phyloP scores from a whole-genome alignment of 2,888 invertebrate species.

The Erynnis tages region DNA sequence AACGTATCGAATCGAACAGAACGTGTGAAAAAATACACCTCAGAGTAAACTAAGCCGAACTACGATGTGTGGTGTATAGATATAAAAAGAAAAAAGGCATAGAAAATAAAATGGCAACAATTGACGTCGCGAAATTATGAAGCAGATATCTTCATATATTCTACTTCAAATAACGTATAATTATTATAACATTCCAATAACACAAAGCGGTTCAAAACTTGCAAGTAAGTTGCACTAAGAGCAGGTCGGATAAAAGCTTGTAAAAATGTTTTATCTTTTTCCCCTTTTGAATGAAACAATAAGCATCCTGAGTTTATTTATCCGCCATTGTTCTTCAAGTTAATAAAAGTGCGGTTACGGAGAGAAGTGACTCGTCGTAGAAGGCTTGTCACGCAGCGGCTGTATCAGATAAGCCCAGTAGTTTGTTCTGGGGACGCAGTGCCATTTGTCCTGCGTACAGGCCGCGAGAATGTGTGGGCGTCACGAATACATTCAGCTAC shows the following conservation, averaged over 20 bases:
- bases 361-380: constrained; percentile 41
- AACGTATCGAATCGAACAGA: no score
- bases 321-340: constrained; percentile 24
- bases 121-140: no score
- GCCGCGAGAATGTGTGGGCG: constrained; percentile 68
- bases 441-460: constrained; percentile 67
- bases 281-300: constrained; percentile 16
- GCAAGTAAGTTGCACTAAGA: not conserved
- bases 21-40: no score
- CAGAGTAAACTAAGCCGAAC: no score
- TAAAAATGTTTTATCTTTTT: constrained; percentile 1
- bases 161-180: no score
- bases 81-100: no score
- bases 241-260: not conserved
- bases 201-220: no score
- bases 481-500: constrained; percentile 37
- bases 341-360: constrained; percentile 26
- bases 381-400: constrained; percentile 66
- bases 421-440: constrained; percentile 67
- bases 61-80: no score
- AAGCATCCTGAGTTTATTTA: constrained; percentile 23
- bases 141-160: no score
- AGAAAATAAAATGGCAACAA: no score
- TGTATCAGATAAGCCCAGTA: constrained; percentile 76
- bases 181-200: no score